Evolutionary conservation across 2,888 invertebrate genomes (phyloP).

Genomic region (Zeuzera pyrina): DNA sequence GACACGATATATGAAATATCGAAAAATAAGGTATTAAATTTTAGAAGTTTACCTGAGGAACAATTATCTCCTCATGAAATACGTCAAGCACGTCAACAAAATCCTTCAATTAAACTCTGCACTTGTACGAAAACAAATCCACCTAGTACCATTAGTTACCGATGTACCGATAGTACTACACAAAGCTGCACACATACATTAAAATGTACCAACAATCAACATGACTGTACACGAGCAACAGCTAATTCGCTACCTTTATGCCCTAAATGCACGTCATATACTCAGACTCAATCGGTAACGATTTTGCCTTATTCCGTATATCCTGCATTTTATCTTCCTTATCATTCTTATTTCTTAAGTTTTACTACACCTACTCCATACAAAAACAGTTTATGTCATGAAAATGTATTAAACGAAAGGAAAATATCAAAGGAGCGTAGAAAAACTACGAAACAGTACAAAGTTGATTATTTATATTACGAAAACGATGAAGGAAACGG

Average conservation of each 20-base stretch:
- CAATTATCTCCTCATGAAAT: slow-evolving; percentile 7
- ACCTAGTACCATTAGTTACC: slow-evolving; percentile 20
- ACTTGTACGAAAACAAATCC: slow-evolving; percentile 25
- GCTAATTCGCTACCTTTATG: no score
- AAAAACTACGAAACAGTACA: no score
- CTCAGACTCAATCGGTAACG: neutral
- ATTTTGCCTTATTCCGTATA: slow-evolving; percentile 14
- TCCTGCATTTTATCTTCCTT: slow-evolving; percentile 26
- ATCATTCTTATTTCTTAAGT: slow-evolving; percentile 27
- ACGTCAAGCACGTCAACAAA: slow-evolving; percentile 3
- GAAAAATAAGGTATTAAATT: slow-evolving; percentile 34
- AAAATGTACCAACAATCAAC: no score
- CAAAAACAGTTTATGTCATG: no score
- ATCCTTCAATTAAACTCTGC: slow-evolving; percentile 19
- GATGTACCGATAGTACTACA: slow-evolving; percentile 15
- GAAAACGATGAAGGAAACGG: no score
- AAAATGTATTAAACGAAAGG: no score
- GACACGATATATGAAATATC: slow-evolving; percentile 9
- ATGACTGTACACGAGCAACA: no score
- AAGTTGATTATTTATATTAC: no score
- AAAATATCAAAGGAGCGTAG: no score
- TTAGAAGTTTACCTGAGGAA: slow-evolving; percentile 44
- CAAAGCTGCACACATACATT: no score
- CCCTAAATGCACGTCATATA: neutral
- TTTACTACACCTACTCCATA: slow-evolving; percentile 16